Evolutionary conservation across 2,113 vertebrate genomes (phyloP), one percentile per base, ranked within the genome.

Genomic region (Gadus macrocephalus): DNA sequence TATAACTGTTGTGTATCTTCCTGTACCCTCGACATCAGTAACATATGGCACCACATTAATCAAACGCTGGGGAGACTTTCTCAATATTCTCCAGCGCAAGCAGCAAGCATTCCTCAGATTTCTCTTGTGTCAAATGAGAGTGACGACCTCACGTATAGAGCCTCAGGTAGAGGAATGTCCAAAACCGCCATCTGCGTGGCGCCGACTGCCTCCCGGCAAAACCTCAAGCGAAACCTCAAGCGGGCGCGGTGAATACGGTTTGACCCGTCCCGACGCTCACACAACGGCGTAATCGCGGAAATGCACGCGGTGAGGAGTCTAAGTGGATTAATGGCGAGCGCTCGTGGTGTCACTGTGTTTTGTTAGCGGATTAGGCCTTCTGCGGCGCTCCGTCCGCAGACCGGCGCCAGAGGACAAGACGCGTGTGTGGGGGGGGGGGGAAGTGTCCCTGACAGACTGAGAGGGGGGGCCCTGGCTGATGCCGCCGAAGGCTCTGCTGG

Each of bases 301-400:
- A 85, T 80, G 84, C 83, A 88, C 81, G 73, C 58, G 15, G 83
- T 58, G 69, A 81, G 80, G 85, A 78, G 78, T 80, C 72, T 82
- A 89, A 88, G 84, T 89, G 85, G 84, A 89, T 88, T 88, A 89
- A 85, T 89, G 65, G 74, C 76, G 59, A 22, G 60, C 85, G 80
- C 80, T 86, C 83, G 82, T 70, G 85, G 79, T 84, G 83, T 85
- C 83, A 81, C 86, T 88, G 83, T 85, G 77, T 81, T 81, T 82
- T 81, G 72, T 86, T 84, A 80, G 78, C 31, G 61, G 74, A 82
- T 87, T 82, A 83, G 66, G 74, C 76, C 77, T 83, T 87, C 75
- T 53, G 67, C 55, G 59, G 59, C 66, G 77, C 68, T 78, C 66
- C 66, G 55, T 58, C 53, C 72, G 60, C 60, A 77, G 79, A n/a